Evolutionary conservation across 2,113 vertebrate genomes (phyloP).

Genomic region (Micromys minutus): DNA sequence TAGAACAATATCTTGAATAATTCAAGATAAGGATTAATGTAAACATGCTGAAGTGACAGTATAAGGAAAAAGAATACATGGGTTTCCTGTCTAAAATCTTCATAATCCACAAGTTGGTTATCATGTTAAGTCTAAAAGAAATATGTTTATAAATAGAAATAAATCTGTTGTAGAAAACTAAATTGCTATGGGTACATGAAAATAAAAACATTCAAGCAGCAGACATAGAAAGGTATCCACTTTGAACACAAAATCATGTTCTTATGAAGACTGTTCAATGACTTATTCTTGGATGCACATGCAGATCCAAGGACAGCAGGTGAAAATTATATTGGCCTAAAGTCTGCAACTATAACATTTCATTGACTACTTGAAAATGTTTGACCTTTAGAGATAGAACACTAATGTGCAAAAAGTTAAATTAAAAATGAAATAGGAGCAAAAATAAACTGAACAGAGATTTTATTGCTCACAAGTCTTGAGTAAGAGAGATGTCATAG

Average conservation of each 20-base stretch:
- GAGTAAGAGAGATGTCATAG: background rate
- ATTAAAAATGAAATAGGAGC: background rate
- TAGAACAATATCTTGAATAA: background rate
- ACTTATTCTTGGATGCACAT: background rate
- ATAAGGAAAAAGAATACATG: background rate
- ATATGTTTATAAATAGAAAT: background rate
- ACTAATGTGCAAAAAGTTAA: background rate
- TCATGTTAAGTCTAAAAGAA: background rate
- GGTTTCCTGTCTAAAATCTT: background rate
- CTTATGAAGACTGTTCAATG: background rate
- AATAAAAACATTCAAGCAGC: background rate
- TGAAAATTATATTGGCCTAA: background rate
- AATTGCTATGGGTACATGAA: background rate
- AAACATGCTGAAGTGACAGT: background rate
- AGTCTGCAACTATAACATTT: background rate
- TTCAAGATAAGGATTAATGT: background rate
- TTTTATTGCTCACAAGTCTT: background rate
- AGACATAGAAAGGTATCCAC: background rate
- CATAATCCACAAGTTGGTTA: background rate
- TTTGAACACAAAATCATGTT: too few relatives aligned
- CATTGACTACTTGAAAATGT: background rate
- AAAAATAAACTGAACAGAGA: background rate
- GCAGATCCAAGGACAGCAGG: background rate
- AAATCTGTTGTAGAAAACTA: background rate
- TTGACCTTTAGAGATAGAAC: background rate